These are phyloP conservation scores for Lithodes maja DNA, from an alignment of 2,888 invertebrate genomes.

Conservation along the genomic window DNA sequence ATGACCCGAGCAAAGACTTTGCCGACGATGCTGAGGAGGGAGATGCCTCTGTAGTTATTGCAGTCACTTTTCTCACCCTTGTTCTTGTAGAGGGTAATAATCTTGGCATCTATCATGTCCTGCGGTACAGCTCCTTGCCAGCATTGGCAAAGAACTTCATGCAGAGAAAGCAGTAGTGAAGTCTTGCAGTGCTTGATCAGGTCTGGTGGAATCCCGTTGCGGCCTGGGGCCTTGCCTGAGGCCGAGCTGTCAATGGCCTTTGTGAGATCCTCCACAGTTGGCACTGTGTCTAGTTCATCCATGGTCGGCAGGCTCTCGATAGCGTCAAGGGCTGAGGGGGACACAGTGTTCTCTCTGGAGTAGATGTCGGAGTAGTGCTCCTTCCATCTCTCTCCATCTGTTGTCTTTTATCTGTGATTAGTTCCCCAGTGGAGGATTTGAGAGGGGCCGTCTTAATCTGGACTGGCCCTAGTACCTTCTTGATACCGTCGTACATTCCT, in stretches of 20 bases:
- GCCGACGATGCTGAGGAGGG: conserved; percentile 35
- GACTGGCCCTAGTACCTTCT: conserved; percentile 27
- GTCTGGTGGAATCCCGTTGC: conserved; percentile 29
- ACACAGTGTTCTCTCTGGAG: conserved; percentile 10
- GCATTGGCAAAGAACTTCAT: background rate
- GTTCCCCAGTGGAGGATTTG: background rate
- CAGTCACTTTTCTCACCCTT: conserved; percentile 35
- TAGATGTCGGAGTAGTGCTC: conserved; percentile 43
- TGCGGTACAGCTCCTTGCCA: conserved; percentile 24
- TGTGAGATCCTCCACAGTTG: conserved; percentile 29
- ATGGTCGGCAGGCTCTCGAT: conserved; percentile 12
- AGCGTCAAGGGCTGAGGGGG: background rate
- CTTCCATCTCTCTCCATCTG: conserved; percentile 45
- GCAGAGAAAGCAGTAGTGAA: background rate
- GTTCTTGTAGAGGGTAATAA: conserved; percentile 53
- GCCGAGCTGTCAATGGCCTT: conserved; percentile 20
- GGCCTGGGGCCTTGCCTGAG: conserved; percentile 48
- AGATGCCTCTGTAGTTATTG: conserved; percentile 51
- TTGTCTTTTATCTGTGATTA: conserved; percentile 9
- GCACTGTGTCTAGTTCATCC: conserved; percentile 20
- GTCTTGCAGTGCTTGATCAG: conserved; percentile 23
- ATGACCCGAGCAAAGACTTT: conserved; percentile 36
- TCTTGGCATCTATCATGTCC: conserved; percentile 25
- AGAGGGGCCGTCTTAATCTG: conserved; percentile 7
- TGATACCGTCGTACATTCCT: conserved; percentile 19